These are phyloP conservation scores for Alentia gelatinosa DNA, from an alignment of 2,888 invertebrate genomes.

Conservation along the genomic window DNA sequence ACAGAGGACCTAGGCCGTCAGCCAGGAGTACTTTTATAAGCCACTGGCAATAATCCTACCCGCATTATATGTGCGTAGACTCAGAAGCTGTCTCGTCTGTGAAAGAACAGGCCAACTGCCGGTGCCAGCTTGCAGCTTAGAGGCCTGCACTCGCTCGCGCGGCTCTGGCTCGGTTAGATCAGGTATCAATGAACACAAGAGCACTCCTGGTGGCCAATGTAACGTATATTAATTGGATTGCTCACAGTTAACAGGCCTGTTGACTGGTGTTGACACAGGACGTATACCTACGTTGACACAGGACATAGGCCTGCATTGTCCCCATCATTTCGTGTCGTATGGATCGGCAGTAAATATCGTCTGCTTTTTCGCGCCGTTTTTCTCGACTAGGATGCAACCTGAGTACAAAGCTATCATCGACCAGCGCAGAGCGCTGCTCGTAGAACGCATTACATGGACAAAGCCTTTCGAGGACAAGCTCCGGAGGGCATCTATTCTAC, in stretches of 20 bases:
- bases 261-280: neutral
- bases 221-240: neutral
- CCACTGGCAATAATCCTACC: neutral
- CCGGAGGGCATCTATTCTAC: neutral
- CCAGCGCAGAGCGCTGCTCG: slow-evolving; percentile 3
- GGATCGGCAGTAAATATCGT: neutral
- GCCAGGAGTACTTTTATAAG: neutral
- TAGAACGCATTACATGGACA: neutral
- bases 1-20: too few species aligned
- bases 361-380: neutral
- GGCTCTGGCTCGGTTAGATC: too few species aligned
- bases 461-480: slow-evolving; percentile 35
- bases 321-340: neutral
- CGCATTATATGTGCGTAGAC: too few species aligned
- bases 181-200: neutral
- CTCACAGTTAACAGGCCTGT: neutral
- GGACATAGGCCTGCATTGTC: neutral
- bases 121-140: too few species aligned
- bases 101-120: too few species aligned
- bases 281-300: neutral
- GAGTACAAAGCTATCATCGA: slow-evolving; percentile 40
- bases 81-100: neutral
- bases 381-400: neutral
- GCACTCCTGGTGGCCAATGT: neutral
- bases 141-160: too few species aligned